A percentile compares a stretch with the other conserved stretches of the same genome.
phyloP scores from a whole-genome alignment of 2,113 vertebrate species.

The Onychorhynchus coronatus region DNA sequence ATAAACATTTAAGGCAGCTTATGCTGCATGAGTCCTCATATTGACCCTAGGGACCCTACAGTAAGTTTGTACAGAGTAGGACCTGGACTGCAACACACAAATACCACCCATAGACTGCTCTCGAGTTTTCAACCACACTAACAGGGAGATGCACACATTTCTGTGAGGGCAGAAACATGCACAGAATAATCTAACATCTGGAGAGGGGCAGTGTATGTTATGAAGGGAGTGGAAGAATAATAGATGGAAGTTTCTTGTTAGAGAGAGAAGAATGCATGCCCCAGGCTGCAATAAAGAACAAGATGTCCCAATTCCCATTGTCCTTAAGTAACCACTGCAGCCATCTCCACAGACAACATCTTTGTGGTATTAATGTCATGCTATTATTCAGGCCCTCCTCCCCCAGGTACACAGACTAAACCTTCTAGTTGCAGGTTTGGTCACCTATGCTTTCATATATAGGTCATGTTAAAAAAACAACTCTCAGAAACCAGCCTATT shows the following conservation, averaged over 20 bases:
- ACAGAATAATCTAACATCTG: not conserved
- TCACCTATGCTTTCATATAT: not conserved
- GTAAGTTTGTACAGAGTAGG: not conserved
- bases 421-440: not conserved
- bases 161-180: not conserved
- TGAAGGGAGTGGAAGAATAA: conserved; percentile 38
- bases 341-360: not conserved
- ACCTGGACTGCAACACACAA: not conserved
- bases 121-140: not conserved
- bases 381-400: not conserved
- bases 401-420: not conserved
- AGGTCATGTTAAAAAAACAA: not conserved
- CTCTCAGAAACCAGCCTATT: not conserved
- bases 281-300: conserved; percentile 37
- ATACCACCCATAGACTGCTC: not conserved
- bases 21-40: not conserved
- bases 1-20: not conserved
- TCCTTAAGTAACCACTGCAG: conserved; percentile 45
- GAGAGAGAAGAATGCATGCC: conserved; percentile 42
- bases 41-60: not conserved
- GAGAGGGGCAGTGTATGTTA: not conserved
- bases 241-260: conserved; percentile 49
- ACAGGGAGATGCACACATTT: not conserved
- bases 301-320: conserved; percentile 10
- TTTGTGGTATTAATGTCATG: not conserved